Conservation (phyloP, 2,797 vertebrate genomes). For the Acanthopagrus latus region DNA sequence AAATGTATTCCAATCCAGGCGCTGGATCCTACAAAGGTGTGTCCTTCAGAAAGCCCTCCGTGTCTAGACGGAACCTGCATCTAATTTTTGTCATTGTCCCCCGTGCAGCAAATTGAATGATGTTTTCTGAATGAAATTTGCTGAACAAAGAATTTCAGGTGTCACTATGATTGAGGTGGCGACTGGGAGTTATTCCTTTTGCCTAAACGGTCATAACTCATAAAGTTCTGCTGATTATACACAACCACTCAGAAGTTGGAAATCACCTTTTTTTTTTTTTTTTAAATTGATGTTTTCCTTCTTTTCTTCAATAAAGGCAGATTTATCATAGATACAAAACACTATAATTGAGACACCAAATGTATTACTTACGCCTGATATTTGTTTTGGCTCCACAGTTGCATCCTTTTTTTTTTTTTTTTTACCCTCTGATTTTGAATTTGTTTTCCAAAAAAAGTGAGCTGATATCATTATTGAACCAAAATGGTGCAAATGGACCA, state of each 20-base stretch:
- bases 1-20: background rate
- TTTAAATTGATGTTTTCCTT: background rate
- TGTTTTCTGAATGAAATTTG: conserved; percentile 31
- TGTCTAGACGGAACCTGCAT: conserved; percentile 16
- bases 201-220: conserved; percentile 25
- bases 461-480: background rate
- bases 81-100: conserved; percentile 10
- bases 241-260: background rate
- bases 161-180: conserved; percentile 10
- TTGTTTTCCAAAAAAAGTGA: background rate
- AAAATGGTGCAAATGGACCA: background rate
- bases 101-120: conserved; percentile 6
- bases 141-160: conserved; percentile 22
- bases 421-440: background rate
- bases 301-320: background rate
- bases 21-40: background rate
- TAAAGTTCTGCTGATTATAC: conserved; percentile 7
- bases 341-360: background rate
- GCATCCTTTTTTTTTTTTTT: too few relatives aligned
- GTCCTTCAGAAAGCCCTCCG: conserved; percentile 29
- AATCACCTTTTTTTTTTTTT: too few relatives aligned
- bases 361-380: background rate
- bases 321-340: background rate
- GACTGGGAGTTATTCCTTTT: conserved; percentile 26
- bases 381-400: background rate